phyloP scores from a whole-genome alignment of 1,140 invertebrate genomes.

The Hermetia illucens region DNA sequence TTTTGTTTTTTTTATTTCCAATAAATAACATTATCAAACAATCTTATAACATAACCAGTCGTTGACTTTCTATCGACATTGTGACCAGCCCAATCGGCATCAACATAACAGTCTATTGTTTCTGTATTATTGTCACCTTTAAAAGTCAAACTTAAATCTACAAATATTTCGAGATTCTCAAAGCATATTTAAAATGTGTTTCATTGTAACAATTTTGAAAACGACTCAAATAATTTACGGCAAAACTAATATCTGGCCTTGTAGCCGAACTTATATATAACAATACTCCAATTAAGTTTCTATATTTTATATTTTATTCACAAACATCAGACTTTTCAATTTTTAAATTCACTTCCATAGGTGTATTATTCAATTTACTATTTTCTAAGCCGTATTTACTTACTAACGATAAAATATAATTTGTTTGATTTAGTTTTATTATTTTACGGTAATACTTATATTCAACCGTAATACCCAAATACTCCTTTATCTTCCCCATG shows the following conservation, averaged over 20 bases:
- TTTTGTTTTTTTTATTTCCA: no score
- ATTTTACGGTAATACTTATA: no score
- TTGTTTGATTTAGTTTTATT: no score
- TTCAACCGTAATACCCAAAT: conserved; percentile 7
- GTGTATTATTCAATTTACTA: conserved; percentile 12
- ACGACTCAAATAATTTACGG: conserved; percentile 13
- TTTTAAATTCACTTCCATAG: conserved; percentile 32
- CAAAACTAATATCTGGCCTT: conserved; percentile 23
- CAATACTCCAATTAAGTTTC: conserved; percentile 24
- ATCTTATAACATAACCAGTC: conserved; percentile 21
- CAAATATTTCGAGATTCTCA: conserved; percentile 26
- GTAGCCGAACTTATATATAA: conserved; percentile 30
- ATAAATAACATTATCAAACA: no score
- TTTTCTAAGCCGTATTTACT: conserved; percentile 24
- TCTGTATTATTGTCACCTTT: conserved; percentile 15
- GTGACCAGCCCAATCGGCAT: conserved; percentile 28
- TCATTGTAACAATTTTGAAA: conserved; percentile 24
- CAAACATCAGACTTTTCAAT: conserved; percentile 11
- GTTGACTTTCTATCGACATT: conserved; percentile 25
- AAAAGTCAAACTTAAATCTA: conserved; percentile 23
- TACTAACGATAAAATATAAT: conserved; percentile 29
- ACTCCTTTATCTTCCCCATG: conserved; percentile 19
- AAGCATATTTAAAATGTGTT: conserved; percentile 29
- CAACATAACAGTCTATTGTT: conserved; percentile 23
- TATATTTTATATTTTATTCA: conserved; percentile 7